These are phyloP conservation scores for Synanthedon tipuliformis DNA, from an alignment of 2,888 invertebrate species.

Conservation along the genomic window DNA sequence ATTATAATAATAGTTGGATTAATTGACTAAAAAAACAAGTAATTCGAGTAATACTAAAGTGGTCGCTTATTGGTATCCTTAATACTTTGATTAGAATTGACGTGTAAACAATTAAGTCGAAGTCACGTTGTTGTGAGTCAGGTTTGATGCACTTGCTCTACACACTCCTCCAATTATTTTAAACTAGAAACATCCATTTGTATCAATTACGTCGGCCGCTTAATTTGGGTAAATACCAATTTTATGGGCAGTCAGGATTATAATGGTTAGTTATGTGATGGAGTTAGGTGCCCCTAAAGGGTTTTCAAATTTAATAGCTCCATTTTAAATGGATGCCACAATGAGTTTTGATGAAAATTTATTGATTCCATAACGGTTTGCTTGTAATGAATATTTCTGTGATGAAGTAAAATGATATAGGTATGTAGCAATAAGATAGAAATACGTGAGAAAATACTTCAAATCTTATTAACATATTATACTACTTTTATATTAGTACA, in stretches of 20 bases:
- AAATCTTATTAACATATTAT: too few relatives aligned
- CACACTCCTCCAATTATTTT: slow-evolving; percentile 47
- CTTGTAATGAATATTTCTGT: too few relatives aligned
- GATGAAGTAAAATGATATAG: too few relatives aligned
- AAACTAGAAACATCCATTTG: slow-evolving; percentile 64
- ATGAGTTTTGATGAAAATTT: slow-evolving; percentile 33
- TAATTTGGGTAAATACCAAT: slow-evolving; percentile 66
- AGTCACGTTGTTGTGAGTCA: not conserved
- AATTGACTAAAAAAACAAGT: too few relatives aligned
- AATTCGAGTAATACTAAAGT: too few relatives aligned
- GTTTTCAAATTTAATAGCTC: slow-evolving; percentile 51
- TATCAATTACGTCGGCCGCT: slow-evolving; percentile 60
- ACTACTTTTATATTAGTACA: too few relatives aligned
- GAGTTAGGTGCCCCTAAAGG: slow-evolving; percentile 33
- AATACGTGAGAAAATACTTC: too few relatives aligned
- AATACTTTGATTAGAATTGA: not conserved
- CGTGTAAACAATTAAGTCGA: not conserved
- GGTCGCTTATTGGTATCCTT: too few relatives aligned
- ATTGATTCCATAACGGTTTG: slow-evolving; percentile 19
- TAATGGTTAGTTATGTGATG: slow-evolving; percentile 31
- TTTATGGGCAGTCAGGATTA: slow-evolving; percentile 53
- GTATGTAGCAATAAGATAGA: too few relatives aligned
- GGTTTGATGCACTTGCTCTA: slow-evolving; percentile 27
- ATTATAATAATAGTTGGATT: too few relatives aligned
- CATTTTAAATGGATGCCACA: slow-evolving; percentile 27